Percentiles rank a stretch among this genome's conserved stretches.
Evolutionary conservation across 2,888 invertebrate genomes (phyloP).

Genomic region (Leptinotarsa haldemani): DNA sequence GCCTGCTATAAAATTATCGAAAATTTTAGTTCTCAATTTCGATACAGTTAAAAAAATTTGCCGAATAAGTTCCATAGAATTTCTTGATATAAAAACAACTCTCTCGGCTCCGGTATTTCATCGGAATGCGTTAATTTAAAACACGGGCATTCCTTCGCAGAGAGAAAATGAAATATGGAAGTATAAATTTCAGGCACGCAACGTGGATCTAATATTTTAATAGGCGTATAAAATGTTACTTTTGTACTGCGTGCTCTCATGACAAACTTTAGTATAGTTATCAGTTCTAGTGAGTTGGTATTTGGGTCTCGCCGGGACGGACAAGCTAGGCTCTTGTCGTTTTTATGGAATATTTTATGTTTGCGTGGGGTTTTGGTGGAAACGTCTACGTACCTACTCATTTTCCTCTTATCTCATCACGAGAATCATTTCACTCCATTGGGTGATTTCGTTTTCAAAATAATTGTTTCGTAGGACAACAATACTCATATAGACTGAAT

Average conservation of each 20-base stretch:
- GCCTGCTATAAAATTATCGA: background rate
- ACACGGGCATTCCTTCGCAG: constrained; percentile 14
- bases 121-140: constrained; percentile 17
- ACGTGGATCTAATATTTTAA: constrained; percentile 18
- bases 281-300: constrained; percentile 12
- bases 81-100: background rate
- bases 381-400: background rate
- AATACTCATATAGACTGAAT: too few relatives aligned
- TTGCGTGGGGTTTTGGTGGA: constrained; percentile 6
- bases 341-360: constrained; percentile 12
- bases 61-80: constrained; percentile 9
- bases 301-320: constrained; percentile 3
- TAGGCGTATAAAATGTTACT: constrained; percentile 12
- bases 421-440: background rate
- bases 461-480: background rate
- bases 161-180: constrained; percentile 18
- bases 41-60: background rate
- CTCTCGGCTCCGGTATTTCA: constrained; percentile 7
- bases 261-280: constrained; percentile 4
- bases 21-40: background rate
- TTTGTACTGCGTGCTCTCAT: constrained; percentile 18
- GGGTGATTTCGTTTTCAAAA: background rate
- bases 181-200: constrained; percentile 19
- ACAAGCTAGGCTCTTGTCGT: background rate
- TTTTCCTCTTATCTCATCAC: background rate